These are phyloP conservation scores for Alsophila aescularia DNA, from an alignment of 2,888 invertebrate genomes.

Conservation along the genomic window DNA sequence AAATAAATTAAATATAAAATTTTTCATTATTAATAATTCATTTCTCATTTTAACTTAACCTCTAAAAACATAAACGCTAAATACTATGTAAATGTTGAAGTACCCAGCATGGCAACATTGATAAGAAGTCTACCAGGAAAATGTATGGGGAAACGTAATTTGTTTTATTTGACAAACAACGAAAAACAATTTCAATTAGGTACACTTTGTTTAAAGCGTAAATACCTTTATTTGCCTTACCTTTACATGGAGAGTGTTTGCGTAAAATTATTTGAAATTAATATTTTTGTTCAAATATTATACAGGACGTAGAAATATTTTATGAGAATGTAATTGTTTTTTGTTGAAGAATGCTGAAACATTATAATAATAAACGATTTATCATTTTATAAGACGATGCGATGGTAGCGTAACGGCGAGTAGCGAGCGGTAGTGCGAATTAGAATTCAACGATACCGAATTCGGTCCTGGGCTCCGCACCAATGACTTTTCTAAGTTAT, in stretches of 20 bases:
- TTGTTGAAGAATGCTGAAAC: constrained; percentile 1
- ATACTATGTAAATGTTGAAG: not conserved
- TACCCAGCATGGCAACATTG: constrained; percentile 9
- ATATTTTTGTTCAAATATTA: constrained; percentile 18
- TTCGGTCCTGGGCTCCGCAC: too few relatives aligned
- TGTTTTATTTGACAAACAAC: constrained; percentile 38
- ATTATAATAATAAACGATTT: not conserved
- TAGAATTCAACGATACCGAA: too few relatives aligned
- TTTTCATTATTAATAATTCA: too few relatives aligned
- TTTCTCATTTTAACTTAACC: too few relatives aligned
- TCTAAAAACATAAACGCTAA: not conserved
- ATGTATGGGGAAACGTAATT: constrained; percentile 30
- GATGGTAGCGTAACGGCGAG: too few relatives aligned
- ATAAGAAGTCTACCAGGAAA: constrained; percentile 22
- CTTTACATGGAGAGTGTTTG: constrained; percentile 20
- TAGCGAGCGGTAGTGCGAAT: too few relatives aligned
- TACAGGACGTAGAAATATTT: not conserved
- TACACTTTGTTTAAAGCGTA: constrained; percentile 29
- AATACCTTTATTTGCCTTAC: constrained; percentile 20
- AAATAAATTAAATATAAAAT: too few relatives aligned
- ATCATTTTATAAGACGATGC: too few relatives aligned
- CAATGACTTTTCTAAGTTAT: too few relatives aligned
- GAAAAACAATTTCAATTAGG: constrained; percentile 38
- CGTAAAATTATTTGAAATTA: constrained; percentile 19
- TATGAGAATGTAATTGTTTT: not conserved